Evolutionary conservation across 2,797 vertebrate genomes (phyloP).

Genomic region (Eulemur albifrons): DNA sequence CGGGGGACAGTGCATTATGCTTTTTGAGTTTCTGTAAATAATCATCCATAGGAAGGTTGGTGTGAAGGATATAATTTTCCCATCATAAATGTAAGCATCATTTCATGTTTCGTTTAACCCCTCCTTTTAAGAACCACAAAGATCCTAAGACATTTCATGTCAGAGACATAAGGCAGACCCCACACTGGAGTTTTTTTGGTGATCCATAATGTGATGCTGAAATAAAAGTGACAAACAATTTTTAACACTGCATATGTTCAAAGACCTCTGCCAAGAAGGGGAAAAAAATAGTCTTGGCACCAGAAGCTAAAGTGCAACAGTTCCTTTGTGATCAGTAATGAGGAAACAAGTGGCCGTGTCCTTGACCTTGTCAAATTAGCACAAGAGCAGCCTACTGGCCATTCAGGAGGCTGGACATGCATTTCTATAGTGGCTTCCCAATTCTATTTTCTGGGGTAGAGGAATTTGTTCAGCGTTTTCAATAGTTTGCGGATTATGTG

Average conservation of each 20-base stretch:
- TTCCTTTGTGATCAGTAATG: conserved; percentile 18
- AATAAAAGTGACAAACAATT: conserved; percentile 71
- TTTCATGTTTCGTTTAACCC: conserved; percentile 73
- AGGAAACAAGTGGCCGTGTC: conserved; percentile 49
- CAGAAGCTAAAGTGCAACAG: background rate
- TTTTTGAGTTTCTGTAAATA: conserved; percentile 52
- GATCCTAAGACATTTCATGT: conserved; percentile 64
- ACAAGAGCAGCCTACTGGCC: background rate
- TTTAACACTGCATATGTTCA: conserved; percentile 61
- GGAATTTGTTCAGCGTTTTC: conserved; percentile 55
- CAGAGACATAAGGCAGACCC: conserved; percentile 47
- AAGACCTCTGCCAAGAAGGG: conserved; percentile 47
- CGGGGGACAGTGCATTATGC: background rate
- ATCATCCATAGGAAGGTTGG: conserved; percentile 14
- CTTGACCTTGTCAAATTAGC: conserved; percentile 56
- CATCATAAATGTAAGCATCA: conserved; percentile 64
- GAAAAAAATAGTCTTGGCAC: background rate
- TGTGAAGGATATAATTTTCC: conserved; percentile 65
- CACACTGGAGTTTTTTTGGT: background rate
- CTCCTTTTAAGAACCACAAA: conserved; percentile 62
- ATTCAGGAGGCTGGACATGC: background rate
- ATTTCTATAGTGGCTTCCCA: conserved; percentile 48
- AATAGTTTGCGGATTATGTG: conserved; percentile 20
- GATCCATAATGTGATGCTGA: conserved; percentile 52
- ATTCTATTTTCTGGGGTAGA: conserved; percentile 65